A percentile compares a stretch with the other conserved stretches of the same genome.
These are phyloP conservation scores for Phallusia fumigata DNA, from an alignment of 23 tunicate species.

Conservation along the genomic window DNA sequence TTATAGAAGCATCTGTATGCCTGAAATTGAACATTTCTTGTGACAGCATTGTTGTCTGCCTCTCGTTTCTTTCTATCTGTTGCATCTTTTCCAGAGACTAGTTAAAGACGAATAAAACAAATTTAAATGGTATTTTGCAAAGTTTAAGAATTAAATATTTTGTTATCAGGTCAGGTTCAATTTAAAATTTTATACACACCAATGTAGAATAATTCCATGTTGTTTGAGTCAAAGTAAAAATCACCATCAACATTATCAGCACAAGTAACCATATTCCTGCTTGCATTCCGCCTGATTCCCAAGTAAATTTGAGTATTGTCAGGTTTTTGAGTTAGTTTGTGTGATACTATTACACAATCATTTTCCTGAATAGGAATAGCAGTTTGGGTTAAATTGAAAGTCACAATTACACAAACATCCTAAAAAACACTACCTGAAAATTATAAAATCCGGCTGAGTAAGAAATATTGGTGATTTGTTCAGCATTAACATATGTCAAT, in stretches of 20 bases:
- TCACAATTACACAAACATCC: not conserved
- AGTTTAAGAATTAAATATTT: not conserved
- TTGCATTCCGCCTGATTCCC: not conserved
- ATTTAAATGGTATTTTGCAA: not conserved
- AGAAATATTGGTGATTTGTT: slow-evolving; percentile 42
- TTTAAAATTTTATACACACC: slow-evolving; percentile 19
- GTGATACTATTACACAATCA: slow-evolving; percentile 60
- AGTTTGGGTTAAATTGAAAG: not conserved
- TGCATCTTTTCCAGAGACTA: slow-evolving; percentile 39
- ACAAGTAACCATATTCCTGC: slow-evolving; percentile 21
- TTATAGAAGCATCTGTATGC: slow-evolving; percentile 43
- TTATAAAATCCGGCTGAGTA: slow-evolving; percentile 34
- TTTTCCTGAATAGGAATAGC: slow-evolving; percentile 13
- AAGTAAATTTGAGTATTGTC: slow-evolving; percentile 32
- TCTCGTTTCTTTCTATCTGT: slow-evolving; percentile 5
- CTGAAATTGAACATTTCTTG: slow-evolving; percentile 35
- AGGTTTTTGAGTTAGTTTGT: slow-evolving; percentile 39
- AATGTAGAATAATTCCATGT: slow-evolving; percentile 12
- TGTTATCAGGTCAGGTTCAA: not conserved
- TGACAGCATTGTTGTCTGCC: slow-evolving; percentile 20
- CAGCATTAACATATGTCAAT: slow-evolving; percentile 35
- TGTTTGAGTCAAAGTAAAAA: slow-evolving; percentile 31
- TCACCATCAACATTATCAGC: slow-evolving; percentile 34
- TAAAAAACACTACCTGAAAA: slow-evolving; percentile 16
- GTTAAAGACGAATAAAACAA: no score